Base-by-base conservation (phyloP, 2,888 invertebrate genomes). In the Cephus runcator region DNA sequence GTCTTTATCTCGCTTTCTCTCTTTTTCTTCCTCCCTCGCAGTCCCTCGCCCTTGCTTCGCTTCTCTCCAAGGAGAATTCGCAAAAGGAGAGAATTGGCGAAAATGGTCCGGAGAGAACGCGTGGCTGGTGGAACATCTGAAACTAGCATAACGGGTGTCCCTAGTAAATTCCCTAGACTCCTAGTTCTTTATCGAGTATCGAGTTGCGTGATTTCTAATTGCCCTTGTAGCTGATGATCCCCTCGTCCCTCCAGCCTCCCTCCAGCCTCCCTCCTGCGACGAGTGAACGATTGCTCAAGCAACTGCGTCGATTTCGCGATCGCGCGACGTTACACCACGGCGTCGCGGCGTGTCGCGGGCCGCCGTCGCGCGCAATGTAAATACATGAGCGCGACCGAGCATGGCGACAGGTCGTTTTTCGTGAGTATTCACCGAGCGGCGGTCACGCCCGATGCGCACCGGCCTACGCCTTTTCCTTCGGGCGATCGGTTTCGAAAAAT, bases 301-400 rank as follows among this genome's bases (percentile, higher is more conserved):
- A 31, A 34, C 71, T 31, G 71, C 71, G 71, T 34, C 12, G 33
- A 31, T 71, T 71, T 34, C 33, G 23, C 71, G 71, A 34, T 34
- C 56, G 56, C 56, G 23, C 56, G 56, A 56, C 69, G 75, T 75
- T 69, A 31, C 75, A 68, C 75, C 68, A 68, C 15, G 68, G n/a
- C 69, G 34, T 75, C 78, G 81, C 77, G 73, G 69, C 69, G 69
- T 69, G 12, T 30, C 69, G 73, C 69, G 73, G 76, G 75, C 74
- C 33, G 40, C 73, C 79, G 75, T 75, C 76, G 69, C 73, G 69
- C 56, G 69, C 75, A 86, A 87, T 86, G 88, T 86, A 88, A 88
- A 88, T 86, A 86, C 83, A 85, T 81, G 84, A 80, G 83, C 78
- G 85, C 86, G 85, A 84, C 79, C 84, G 85, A 87, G 85, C 87